Base-by-base conservation (phyloP, 2,113 vertebrate species). In the Pseudorectes ferrugineus region DNA sequence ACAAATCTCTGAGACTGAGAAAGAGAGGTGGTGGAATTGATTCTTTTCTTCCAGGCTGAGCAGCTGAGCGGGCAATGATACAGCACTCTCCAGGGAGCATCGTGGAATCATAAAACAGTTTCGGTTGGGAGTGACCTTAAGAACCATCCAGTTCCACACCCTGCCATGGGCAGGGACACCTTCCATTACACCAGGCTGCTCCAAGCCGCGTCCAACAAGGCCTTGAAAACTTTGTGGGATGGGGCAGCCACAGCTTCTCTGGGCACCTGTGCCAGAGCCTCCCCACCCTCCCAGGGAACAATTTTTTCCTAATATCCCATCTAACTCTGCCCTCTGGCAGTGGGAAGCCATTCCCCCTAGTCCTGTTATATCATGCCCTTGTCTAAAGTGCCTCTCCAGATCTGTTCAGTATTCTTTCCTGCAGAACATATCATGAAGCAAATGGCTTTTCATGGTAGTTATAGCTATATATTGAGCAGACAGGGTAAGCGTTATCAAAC, bases 391-490 rank as follows among this genome's bases (percentile, higher is more conserved):
- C 40, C 71, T 54, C 48, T 83, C 25, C 40, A 89, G 40, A 31
- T 62, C 35, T 54, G 17, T 16, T 73, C 49, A 31, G 31, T 55
- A 82, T 86, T 85, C 51, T 54, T 93, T 85, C 66, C 89, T 81
- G 24, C 68, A 90, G 85, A 86, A 73, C 24, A 7, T 38, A 38
- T 4, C 36, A 40, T 18, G 16, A 12, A 36, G 54, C 20, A 79
- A 94, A 93, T 74, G 82, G 73, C 43, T 95, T 88, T 95, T 89
- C 77, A 72, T 45, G 86, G 78, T 57, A 63, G 75, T 86, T 93
- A 88, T 49, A 76, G 62, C 61, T 86, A 5, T 76, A 70, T 92
- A 88, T 91, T 86, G 82, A 92, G 86, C 75, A 82, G 94, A 84
- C 12, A 78, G 80, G 12, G 33, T n/a, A 33, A 85, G 61, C 2